These are phyloP conservation scores for Agapornis canus DNA, from an alignment of 2,797 vertebrate species.

Conservation along the genomic window DNA sequence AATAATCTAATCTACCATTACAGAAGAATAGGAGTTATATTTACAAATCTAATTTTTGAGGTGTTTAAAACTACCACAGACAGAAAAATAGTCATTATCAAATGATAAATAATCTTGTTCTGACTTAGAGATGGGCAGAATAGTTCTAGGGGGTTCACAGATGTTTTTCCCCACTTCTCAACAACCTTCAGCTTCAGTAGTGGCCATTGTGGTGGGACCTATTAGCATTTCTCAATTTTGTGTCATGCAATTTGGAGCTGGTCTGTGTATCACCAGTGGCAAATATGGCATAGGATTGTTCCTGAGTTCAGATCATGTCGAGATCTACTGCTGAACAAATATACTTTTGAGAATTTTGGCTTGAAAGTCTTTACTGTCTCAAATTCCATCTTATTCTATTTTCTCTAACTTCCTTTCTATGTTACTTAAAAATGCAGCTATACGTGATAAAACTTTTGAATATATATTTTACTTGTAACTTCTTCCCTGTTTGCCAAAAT, in stretches of 20 bases:
- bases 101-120: background rate
- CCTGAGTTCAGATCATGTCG: background rate
- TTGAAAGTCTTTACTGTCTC: background rate
- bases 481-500: background rate
- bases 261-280: background rate
- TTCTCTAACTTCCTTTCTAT: background rate
- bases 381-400: background rate
- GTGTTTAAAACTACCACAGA: background rate
- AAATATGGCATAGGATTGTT: background rate
- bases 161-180: background rate
- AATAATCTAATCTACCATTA: background rate
- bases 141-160: background rate
- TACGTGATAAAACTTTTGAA: background rate
- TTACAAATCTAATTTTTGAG: background rate
- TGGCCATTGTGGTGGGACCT: background rate
- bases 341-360: background rate
- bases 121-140: background rate
- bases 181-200: background rate
- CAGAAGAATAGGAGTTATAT: background rate
- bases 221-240: background rate
- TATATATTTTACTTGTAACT: background rate
- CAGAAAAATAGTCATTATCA: slow-evolving; percentile 2
- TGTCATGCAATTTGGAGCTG: background rate
- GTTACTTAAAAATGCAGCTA: background rate
- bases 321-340: background rate